These are phyloP conservation scores for Sebastes iracundus DNA, from an alignment of 2,797 vertebrate genomes.

Conservation along the genomic window DNA sequence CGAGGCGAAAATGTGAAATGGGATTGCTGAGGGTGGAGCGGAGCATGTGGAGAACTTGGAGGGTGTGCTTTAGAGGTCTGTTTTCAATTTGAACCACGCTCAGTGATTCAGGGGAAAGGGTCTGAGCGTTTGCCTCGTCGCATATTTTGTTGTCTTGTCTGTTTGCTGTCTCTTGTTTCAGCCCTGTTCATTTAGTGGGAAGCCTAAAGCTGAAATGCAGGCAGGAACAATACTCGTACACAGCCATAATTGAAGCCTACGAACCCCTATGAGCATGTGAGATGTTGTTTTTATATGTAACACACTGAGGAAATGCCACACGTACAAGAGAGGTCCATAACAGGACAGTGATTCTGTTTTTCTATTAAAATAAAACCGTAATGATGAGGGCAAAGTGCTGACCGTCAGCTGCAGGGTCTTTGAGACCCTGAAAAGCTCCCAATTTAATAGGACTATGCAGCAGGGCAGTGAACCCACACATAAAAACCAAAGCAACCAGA, in stretches of 20 bases:
- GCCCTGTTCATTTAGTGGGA: constrained; percentile 16
- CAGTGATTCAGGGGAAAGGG: constrained; percentile 53
- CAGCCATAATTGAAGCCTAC: background rate
- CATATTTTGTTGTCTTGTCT: constrained; percentile 55
- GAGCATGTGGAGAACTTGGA: constrained; percentile 58
- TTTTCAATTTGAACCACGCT: constrained; percentile 82
- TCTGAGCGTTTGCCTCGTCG: constrained; percentile 23
- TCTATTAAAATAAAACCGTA: background rate
- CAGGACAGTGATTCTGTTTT: background rate
- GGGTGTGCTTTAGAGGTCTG: constrained; percentile 70
- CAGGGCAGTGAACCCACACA: background rate
- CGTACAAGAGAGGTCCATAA: background rate
- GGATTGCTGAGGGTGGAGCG: constrained; percentile 58
- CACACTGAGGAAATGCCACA: background rate
- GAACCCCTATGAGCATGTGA: background rate
- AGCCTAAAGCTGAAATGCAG: constrained; percentile 5
- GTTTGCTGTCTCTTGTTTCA: constrained; percentile 53
- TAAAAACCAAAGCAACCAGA: background rate
- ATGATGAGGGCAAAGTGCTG: background rate
- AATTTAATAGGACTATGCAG: background rate
- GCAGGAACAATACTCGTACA: background rate
- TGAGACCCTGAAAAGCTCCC: background rate
- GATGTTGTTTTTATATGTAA: background rate
- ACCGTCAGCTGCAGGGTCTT: background rate
- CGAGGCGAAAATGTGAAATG: constrained; percentile 47